Base-by-base conservation (phyloP, 2,113 vertebrate genomes). In the Oxyura jamaicensis region DNA sequence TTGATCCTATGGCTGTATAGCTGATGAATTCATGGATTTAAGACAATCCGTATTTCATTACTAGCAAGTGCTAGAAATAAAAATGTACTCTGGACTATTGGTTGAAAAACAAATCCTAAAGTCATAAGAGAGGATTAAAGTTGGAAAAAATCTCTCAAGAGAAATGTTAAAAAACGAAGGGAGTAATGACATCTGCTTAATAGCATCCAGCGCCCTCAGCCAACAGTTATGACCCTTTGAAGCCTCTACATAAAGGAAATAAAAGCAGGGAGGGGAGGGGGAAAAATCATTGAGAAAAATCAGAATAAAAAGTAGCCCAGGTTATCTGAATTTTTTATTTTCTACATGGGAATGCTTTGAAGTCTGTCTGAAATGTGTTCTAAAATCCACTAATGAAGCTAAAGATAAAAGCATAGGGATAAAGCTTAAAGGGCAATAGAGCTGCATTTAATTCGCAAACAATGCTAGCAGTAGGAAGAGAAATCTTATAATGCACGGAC, bases 21-120 rank as follows among this genome's bases (percentile, higher is more conserved):
- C 92, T 93, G 94, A 95, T 92, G 94, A 87, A 87, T 91, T 85
- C 91, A 82, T 95, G 94, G 94, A 85, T 95, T 96, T 97, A 95
- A 86, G 89, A 16, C 28, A 80, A 96, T 96, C 95, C 91, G 8
- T 56, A 93, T 87, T 92, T 95, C 86, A 93, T 93, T 92, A 46
- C 76, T 78, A 65, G 73, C 73, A 87, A 95, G 75, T 69, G 96
- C 96, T 77, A 90, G 93, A 93, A 95, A 97, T 97, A 97, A 97
- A 95, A 96, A 93, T 31, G 52, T 68, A 21, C 71, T 76, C 63
- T 2, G 41, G 50, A 88, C 90, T 41, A 39, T 87, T 69, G 93
- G 74, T 58, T 72, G 65, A 91, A 69, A 94, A 93, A 36, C 87
- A 96, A 96, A 96, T 96, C 93, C 95, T 22, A 18, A 82, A 86